Conservation (phyloP, 1,140 invertebrate genomes). For the Musca domestica region DNA sequence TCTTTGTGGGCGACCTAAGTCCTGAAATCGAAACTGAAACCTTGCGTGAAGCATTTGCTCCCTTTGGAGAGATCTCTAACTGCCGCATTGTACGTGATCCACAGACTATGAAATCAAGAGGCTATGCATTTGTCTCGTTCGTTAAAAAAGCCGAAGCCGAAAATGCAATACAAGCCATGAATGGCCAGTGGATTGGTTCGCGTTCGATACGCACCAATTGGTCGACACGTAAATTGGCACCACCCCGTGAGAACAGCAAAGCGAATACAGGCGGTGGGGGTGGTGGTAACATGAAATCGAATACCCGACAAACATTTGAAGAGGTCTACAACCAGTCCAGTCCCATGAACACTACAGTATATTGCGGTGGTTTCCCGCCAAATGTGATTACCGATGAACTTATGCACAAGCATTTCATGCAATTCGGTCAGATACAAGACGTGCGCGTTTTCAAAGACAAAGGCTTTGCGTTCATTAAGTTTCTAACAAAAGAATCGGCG, state of each 20-base stretch:
- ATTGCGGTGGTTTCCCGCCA: conserved; percentile 93
- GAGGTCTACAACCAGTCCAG: conserved; percentile 95
- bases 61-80: conserved; percentile 98
- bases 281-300: conserved; percentile 53
- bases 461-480: conserved; percentile 99
- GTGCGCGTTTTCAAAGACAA: conserved; percentile 98
- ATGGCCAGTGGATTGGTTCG: conserved; percentile 98
- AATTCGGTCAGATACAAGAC: conserved; percentile 94
- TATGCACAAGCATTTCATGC: conserved; percentile 92
- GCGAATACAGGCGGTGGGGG: conserved; percentile 51
- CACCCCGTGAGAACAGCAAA: conserved; percentile 59
- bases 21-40: conserved; percentile 98
- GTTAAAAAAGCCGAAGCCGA: conserved; percentile 98
- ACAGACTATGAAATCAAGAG: conserved; percentile 98
- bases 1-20: conserved; percentile 98
- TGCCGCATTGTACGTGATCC: conserved; percentile 98
- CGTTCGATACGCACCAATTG: conserved; percentile 98
- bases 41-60: conserved; percentile 92
- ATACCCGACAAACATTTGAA: conserved; percentile 65
- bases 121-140: conserved; percentile 99
- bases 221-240: conserved; percentile 95
- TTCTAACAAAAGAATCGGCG: conserved; percentile 94
- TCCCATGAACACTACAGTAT: conserved; percentile 98
- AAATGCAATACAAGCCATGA: conserved; percentile 95
- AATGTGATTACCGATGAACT: conserved; percentile 92